Conservation (phyloP, 1,140 invertebrate genomes). For the Neelides sp. region DNA sequence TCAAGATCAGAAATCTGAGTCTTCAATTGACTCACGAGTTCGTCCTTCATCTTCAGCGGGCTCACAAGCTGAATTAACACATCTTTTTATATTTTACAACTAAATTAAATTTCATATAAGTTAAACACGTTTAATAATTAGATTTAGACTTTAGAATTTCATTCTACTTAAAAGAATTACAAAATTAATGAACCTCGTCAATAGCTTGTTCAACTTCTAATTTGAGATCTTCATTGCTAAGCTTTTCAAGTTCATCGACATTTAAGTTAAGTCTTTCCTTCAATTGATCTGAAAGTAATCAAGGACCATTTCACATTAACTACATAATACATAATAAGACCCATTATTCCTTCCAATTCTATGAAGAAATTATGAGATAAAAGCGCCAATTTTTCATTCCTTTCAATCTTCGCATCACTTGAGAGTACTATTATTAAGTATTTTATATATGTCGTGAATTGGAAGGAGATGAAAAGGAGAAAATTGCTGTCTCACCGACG, state of each 20-base stretch:
- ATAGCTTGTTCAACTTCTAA: conserved; percentile 29
- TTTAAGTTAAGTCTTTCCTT: conserved; percentile 26
- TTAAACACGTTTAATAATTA: neutral
- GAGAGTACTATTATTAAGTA: no score
- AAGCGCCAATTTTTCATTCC: no score
- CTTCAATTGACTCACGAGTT: conserved; percentile 84
- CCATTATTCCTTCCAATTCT: no score
- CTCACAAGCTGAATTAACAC: conserved; percentile 64
- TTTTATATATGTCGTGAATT: no score
- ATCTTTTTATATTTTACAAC: neutral
- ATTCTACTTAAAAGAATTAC: neutral
- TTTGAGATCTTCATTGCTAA: conserved; percentile 27
- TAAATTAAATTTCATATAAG: neutral
- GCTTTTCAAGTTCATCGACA: conserved; percentile 27
- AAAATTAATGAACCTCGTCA: conserved; percentile 19
- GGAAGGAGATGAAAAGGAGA: neutral
- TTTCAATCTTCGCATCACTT: no score
- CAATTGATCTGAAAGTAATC: conserved; percentile 24
- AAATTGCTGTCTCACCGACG: conserved; percentile 17
- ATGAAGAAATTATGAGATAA: no score
- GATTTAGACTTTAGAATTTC: neutral
- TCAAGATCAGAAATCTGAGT: conserved; percentile 94
- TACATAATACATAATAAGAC: no score
- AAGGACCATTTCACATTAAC: no score
- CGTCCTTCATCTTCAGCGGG: conserved; percentile 89